Base-by-base conservation (phyloP, 2,888 invertebrate species). In the Leucozona laternaria region DNA sequence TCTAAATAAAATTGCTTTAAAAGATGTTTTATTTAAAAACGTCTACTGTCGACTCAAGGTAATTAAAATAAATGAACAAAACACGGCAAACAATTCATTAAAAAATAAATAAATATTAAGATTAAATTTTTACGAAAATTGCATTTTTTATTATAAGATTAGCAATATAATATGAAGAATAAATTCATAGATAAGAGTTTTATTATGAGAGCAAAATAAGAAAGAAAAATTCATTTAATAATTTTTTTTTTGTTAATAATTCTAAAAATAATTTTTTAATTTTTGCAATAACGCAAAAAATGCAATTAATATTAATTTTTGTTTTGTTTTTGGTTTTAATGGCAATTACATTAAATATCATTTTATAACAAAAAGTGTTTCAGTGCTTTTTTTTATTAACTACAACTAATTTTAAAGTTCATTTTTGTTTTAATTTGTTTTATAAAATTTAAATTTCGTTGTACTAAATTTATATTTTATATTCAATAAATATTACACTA, bases 371-470 rank as follows among this genome's bases (percentile, higher is more conserved):
- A 68, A 85, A 72, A 57, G 66, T 81, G 71, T 77, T 48, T 85
- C 85, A 85, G 81, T 85, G 85, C 85, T 82, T 57, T 57, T 25
- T 64, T 76, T 66, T 66, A 40, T 40, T 72, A 83, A 76, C 57
- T 84, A 85, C 25, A 77, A 85, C 62, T 83, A 81, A 84, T 48
- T 45, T 79, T 53, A 55, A 13, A 57, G 13, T 22, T 34, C 37
- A 17, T 22, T 53, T 58, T 28, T 28, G 28, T 31, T 31, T 66
- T 70, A 58, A 68, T 53, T 25, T 53, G 43, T 62, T 28, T 58
- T 77, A 83, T 83, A 73, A 80, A 84, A 85, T 70, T 77, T 80
- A 68, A 78, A 68, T 73, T 85, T 85, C 81, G 85, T 85, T 85
- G 81, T 85, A 81, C 77, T 77, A 60, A 68, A 85, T 72, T 64